These are phyloP conservation scores for Trichonephila clavipes DNA, from an alignment of 1,140 invertebrate genomes.

Conservation along the genomic window DNA sequence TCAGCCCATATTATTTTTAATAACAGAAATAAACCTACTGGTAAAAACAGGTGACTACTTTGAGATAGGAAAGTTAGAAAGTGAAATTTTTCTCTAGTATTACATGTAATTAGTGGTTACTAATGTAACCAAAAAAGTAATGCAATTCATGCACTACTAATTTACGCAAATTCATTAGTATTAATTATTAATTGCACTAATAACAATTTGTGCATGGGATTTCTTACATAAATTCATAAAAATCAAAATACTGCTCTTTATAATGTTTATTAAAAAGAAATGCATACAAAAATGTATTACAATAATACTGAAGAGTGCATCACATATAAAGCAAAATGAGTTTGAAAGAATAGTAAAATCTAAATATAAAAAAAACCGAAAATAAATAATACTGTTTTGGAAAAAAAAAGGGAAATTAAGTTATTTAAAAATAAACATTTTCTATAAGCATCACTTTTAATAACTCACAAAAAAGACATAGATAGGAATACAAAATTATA, in stretches of 20 bases:
- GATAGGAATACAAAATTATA: neutral
- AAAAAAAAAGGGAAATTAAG: neutral
- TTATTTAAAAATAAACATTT: neutral
- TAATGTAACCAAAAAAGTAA: too few species aligned
- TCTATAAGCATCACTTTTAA: neutral
- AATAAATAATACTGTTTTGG: neutral
- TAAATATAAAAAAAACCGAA: neutral
- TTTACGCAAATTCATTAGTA: too few species aligned
- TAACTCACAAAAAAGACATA: neutral
- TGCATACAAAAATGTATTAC: neutral
- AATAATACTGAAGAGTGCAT: constrained; percentile 23
- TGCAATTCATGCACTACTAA: too few species aligned
- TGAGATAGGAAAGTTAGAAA: too few species aligned
- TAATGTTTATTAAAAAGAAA: constrained; percentile 15
- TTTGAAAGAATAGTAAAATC: neutral
- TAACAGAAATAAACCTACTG: too few species aligned
- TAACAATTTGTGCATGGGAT: too few species aligned
- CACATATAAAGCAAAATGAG: neutral
- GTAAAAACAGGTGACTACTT: too few species aligned
- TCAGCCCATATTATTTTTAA: too few species aligned
- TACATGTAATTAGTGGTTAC: too few species aligned
- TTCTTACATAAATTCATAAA: too few species aligned
- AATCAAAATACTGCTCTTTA: neutral
- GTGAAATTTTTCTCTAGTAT: too few species aligned
- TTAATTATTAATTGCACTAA: too few species aligned